Base-by-base conservation (phyloP, 2,888 invertebrate species). In the Pinctada fucata region DNA sequence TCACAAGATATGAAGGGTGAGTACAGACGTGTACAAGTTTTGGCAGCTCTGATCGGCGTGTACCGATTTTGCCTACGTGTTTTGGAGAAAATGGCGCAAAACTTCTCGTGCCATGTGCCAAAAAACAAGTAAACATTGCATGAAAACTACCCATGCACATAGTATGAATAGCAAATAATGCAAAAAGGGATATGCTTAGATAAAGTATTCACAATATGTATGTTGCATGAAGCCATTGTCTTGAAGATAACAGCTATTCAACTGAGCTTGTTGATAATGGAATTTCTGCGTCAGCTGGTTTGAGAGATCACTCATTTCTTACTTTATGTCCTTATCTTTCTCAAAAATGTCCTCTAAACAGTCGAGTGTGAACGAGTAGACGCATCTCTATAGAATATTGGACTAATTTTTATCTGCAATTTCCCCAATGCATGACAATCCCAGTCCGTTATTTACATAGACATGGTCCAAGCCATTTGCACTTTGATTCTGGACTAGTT, bases 81-180 rank as follows among this genome's bases (percentile, higher is more conserved):
- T 79, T 74, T 79, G 31, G 80, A 75, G 82, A 87, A 86, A 86
- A 88, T 87, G 88, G 88, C 87, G 87, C 87, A 87, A 87, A 87
- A 87, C 77, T 75, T 74, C 77, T 68, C 64, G 65, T 71, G 80
- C 81, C 79, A 83, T 81, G 79, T 79, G 76, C 68, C 65, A 52
- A 8, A 52, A 58, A 70, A 72, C 31, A 72, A 13, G 58, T 52
- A 31, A 5, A 72, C 58, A 31, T 58, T 72, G 31, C 52, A 72
- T 58, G 52, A 51, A 52, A 72, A 45, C 31, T 10, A 58, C 47
- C 47, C 51, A 72, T 72, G 72, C 72, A 72, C 72, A 16, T 50
- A 45, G 49, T 69, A 50, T 49, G 50, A 45, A 51, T n/a, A 69
- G 49, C 49, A 50, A 50, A 50, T 45, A 69, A 69, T 69, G 69